Evolutionary conservation across 2,113 vertebrate species (phyloP).

Genomic region (Oenanthe oenanthe): DNA sequence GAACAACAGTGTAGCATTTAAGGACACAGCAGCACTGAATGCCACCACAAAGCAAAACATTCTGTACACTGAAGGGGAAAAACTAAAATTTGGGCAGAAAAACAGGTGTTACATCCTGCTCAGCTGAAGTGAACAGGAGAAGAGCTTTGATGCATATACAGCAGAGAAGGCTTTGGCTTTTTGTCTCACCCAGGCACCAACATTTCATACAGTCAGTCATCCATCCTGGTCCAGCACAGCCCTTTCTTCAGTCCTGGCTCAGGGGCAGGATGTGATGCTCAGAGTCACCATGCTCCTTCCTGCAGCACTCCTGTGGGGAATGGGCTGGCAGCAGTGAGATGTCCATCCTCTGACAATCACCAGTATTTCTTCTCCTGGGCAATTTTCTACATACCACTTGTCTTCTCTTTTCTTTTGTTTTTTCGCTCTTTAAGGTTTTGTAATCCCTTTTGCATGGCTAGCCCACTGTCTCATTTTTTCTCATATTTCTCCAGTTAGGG

Average conservation of each 20-base stretch:
- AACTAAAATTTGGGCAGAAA: neutral
- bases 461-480: neutral
- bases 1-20: neutral
- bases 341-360: neutral
- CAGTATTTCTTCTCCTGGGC: neutral
- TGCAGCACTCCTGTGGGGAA: neutral
- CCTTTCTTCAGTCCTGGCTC: neutral
- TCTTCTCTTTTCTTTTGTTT: neutral
- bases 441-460: neutral
- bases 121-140: neutral
- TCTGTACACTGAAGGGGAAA: neutral
- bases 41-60: neutral
- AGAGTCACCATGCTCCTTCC: neutral
- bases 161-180: neutral
- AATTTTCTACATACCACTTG: neutral
- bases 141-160: neutral
- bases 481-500: neutral
- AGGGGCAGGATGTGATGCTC: accelerated
- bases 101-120: neutral
- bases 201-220: accelerated
- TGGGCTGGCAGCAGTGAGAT: neutral
- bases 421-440: neutral
- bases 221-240: accelerated
- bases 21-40: neutral
- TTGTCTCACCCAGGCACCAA: neutral